These are phyloP conservation scores for Coregonus ussuriensis DNA, from an alignment of 2,797 vertebrate species.

Conservation along the genomic window DNA sequence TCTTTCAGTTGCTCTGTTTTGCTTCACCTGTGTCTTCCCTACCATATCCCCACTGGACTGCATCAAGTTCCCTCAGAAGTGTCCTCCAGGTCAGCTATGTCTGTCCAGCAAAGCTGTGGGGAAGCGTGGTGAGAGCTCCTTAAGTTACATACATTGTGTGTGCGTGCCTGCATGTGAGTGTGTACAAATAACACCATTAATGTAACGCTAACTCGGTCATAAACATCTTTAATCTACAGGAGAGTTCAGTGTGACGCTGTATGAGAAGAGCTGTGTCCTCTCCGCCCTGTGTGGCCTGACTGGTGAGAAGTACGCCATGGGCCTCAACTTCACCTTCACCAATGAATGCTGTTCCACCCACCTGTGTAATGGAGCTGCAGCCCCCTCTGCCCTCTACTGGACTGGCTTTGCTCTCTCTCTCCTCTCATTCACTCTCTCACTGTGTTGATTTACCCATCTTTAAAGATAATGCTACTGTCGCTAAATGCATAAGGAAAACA, in stretches of 20 bases:
- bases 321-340: conserved; percentile 79
- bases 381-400: conserved; percentile 32
- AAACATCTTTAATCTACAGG: conserved; percentile 55
- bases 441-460: conserved; percentile 37
- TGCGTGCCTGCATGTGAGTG: not conserved
- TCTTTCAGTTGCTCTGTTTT: conserved; percentile 70
- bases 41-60: conserved; percentile 75
- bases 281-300: conserved; percentile 67
- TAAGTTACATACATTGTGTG: not conserved
- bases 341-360: conserved; percentile 76
- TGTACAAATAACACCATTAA: not conserved
- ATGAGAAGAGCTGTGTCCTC: conserved; percentile 76
- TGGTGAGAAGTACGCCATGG: conserved; percentile 70
- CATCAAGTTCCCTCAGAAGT: conserved; percentile 71
- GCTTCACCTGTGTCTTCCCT: conserved; percentile 80
- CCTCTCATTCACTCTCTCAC: conserved; percentile 4
- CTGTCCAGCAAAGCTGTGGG: conserved; percentile 73
- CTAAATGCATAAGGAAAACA: not conserved
- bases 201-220: not conserved
- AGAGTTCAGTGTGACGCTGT: conserved; percentile 67
- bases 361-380: conserved; percentile 68
- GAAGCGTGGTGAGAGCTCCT: conserved; percentile 57
- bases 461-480: not conserved
- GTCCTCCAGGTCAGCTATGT: conserved; percentile 69
- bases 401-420: conserved; percentile 38